Evolutionary conservation across 2,113 vertebrate species (phyloP).

Genomic region (Paradoxurus hermaphroditus): DNA sequence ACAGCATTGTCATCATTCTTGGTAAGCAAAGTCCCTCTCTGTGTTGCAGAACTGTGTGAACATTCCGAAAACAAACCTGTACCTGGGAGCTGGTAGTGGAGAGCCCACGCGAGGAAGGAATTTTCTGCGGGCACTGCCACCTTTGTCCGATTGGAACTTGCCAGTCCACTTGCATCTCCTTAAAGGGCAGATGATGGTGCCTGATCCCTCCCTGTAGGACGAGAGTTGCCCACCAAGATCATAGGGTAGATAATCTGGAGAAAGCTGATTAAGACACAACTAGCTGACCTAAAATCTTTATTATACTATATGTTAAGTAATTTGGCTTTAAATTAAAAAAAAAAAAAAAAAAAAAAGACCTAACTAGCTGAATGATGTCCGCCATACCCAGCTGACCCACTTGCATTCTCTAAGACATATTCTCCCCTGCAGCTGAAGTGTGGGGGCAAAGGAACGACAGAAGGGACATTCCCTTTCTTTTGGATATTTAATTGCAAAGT

Average conservation of each 20-base stretch:
- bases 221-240: neutral
- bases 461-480: neutral
- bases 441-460: neutral
- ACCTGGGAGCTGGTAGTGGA: too few species aligned
- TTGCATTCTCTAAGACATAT: neutral
- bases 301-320: too few species aligned
- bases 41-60: neutral
- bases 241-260: neutral
- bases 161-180: neutral
- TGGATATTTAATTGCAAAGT: neutral
- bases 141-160: neutral
- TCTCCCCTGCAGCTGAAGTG: neutral
- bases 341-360: neutral
- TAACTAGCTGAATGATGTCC: neutral
- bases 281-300: neutral
- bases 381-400: neutral
- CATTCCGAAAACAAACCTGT: neutral
- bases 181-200: neutral
- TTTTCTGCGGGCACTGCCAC: neutral
- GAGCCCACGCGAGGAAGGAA: neutral
- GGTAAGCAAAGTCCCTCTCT: slow-evolving; percentile 75
- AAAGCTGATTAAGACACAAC: neutral
- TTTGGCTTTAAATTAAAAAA: too few species aligned
- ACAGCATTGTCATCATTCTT: slow-evolving; percentile 83
- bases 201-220: neutral